These are phyloP conservation scores for Heliconius ethilla DNA, from an alignment of 2,888 invertebrate species.

Conservation along the genomic window DNA sequence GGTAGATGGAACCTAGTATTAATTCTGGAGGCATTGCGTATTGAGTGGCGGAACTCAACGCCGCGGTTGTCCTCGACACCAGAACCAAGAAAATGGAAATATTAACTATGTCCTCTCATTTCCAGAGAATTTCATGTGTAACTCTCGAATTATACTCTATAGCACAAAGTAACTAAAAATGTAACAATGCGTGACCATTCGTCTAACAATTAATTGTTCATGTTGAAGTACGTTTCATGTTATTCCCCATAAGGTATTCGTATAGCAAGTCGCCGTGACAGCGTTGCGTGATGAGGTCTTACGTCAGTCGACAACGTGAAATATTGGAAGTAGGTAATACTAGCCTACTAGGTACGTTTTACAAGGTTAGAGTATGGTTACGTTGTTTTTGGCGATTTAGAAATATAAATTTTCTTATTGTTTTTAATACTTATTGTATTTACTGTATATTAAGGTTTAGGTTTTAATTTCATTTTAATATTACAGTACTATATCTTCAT, in stretches of 20 bases:
- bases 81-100: no score
- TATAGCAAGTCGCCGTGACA: constrained; percentile 26
- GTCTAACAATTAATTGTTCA: constrained; percentile 23
- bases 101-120: background rate
- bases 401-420: background rate
- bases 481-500: background rate
- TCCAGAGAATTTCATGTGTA: background rate
- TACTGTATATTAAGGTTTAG: background rate
- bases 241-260: constrained; percentile 28
- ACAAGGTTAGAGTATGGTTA: background rate
- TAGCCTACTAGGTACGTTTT: background rate
- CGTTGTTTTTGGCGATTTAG: background rate
- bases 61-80: no score
- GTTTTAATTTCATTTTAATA: background rate
- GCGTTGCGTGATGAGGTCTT: constrained; percentile 34
- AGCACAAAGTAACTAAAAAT: background rate
- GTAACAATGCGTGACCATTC: constrained; percentile 19
- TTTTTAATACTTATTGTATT: background rate
- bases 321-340: background rate
- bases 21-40: no score
- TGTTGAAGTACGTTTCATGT: constrained; percentile 9
- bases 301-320: constrained; percentile 23
- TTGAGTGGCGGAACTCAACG: no score
- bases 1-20: no score
- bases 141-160: background rate